A percentile compares a stretch with the other conserved stretches of the same genome.
Conservation (phyloP, 2,888 invertebrate genomes). For the Diaprepes abbreviatus region DNA sequence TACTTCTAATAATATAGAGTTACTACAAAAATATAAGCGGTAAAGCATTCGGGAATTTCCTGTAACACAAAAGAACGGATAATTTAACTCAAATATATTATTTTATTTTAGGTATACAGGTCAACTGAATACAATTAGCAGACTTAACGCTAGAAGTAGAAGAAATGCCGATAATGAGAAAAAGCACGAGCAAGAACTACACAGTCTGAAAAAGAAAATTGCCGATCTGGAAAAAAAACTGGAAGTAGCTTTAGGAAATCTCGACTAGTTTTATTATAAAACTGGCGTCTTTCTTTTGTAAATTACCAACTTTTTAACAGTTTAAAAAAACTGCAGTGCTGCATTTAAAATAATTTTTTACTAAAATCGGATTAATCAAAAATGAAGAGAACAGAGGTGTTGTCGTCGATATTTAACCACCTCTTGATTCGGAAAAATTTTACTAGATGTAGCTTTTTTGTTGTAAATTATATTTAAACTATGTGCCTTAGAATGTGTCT, state of each 20-base stretch:
- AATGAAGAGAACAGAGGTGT: too few relatives aligned
- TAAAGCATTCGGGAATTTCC: too few relatives aligned
- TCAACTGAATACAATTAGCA: constrained; percentile 63
- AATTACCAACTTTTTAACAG: not conserved
- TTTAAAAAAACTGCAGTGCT: not conserved
- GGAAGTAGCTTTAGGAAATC: constrained; percentile 24
- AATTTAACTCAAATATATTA: too few relatives aligned
- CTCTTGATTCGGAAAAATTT: too few relatives aligned
- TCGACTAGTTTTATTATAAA: constrained; percentile 34
- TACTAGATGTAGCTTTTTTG: not conserved
- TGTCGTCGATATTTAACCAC: too few relatives aligned
- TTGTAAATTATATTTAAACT: not conserved
- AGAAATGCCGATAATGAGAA: constrained; percentile 55
- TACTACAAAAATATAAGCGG: too few relatives aligned
- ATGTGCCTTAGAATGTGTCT: constrained; percentile 7
- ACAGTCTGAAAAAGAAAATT: constrained; percentile 35
- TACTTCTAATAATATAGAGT: too few relatives aligned
- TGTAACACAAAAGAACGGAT: too few relatives aligned
- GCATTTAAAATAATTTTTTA: not conserved
- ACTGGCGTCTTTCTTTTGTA: not conserved
- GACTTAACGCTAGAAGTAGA: constrained; percentile 62
- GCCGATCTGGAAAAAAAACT: constrained; percentile 45
- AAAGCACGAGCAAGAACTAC: constrained; percentile 40
- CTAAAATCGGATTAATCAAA: too few relatives aligned
- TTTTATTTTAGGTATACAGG: constrained; percentile 58